Evolutionary conservation across 2,797 vertebrate species (phyloP).

Genomic region (Cuniculus paca): DNA sequence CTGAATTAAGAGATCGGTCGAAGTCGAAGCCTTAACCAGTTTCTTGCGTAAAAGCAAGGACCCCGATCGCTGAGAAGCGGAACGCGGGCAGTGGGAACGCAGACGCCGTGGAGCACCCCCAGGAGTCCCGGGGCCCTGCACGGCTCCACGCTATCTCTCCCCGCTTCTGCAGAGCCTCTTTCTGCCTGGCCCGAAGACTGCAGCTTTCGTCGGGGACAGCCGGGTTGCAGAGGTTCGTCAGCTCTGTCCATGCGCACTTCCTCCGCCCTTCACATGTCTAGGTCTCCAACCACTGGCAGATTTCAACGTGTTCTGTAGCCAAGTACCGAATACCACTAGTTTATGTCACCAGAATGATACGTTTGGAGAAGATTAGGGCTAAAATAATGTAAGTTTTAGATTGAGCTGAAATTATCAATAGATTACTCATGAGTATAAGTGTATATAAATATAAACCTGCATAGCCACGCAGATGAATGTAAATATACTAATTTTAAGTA

Average conservation of each 20-base stretch:
- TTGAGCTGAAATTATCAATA: background rate
- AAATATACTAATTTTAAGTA: background rate
- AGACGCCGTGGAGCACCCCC: background rate
- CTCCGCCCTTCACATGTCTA: background rate
- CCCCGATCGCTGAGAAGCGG: background rate
- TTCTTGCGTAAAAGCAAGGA: background rate
- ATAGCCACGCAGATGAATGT: background rate
- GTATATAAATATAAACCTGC: background rate
- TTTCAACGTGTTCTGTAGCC: background rate
- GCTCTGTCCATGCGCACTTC: background rate
- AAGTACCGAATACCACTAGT: background rate
- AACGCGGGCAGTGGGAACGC: background rate
- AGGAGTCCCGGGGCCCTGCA: background rate
- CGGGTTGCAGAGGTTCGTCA: no score
- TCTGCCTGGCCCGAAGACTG: background rate
- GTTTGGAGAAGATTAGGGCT: background rate
- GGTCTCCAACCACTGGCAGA: background rate
- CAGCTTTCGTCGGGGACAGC: background rate
- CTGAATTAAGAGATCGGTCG: background rate
- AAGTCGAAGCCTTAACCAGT: background rate
- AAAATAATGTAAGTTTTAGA: conserved; percentile 4
- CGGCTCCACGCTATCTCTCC: no score
- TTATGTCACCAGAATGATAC: background rate
- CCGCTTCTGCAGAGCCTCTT: no score
- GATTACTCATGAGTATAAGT: background rate